These are phyloP conservation scores for Collichthys lucidus DNA, from an alignment of 2,113 vertebrate genomes.

Conservation along the genomic window DNA sequence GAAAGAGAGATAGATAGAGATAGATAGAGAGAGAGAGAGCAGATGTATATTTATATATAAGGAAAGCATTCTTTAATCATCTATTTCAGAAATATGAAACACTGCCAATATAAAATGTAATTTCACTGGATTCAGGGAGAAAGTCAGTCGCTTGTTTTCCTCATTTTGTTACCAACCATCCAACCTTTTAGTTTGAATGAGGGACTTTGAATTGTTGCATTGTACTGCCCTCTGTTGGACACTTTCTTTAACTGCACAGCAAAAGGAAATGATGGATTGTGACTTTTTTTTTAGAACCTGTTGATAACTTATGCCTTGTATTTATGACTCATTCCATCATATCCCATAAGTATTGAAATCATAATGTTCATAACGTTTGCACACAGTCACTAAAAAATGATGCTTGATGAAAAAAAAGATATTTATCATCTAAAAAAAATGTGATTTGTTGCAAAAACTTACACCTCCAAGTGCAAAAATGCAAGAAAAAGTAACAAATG, in stretches of 20 bases:
- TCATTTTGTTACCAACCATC: conserved; percentile 11
- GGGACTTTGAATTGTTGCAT: background rate
- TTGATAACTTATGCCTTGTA: background rate
- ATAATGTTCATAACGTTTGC: background rate
- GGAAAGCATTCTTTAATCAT: background rate
- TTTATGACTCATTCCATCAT: background rate
- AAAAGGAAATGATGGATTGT: background rate
- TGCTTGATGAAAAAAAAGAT: background rate
- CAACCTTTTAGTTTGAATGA: background rate
- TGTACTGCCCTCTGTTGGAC: conserved; percentile 68
- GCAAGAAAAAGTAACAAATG: background rate
- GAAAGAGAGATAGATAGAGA: background rate
- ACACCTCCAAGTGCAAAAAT: background rate
- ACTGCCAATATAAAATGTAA: background rate
- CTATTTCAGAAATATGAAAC: background rate
- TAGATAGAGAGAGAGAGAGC: background rate
- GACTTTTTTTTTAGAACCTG: background rate
- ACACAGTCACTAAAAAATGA: background rate
- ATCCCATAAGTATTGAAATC: background rate
- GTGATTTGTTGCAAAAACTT: background rate
- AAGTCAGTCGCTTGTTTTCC: background rate
- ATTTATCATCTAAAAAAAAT: background rate
- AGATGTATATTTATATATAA: background rate
- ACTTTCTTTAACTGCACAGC: background rate
- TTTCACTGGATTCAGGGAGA: background rate